Base-by-base conservation (phyloP, 2,797 vertebrate species). In the Lagodon rhomboides region DNA sequence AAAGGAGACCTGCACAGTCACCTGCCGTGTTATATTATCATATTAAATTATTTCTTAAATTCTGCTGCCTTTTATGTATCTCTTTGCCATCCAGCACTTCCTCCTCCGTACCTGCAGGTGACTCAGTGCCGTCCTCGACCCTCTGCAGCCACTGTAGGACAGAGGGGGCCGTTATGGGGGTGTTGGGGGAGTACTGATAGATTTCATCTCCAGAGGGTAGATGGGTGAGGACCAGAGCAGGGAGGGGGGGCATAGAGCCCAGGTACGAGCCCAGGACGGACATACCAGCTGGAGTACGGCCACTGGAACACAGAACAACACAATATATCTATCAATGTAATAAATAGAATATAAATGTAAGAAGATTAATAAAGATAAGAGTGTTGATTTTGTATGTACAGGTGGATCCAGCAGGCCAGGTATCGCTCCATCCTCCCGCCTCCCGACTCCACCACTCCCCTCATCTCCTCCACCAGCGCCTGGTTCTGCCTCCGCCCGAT, bases 331-430 rank as follows among this genome's bases (percentile, higher is more conserved):
- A 50, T 25, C 4, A 5, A 59, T 22, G 3, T 17, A 38, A 44
- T 15, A 34, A 59, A 23, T 2, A 15, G 4, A 61, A 17, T 3
- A 20, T 11, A 22, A 16, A 20, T 11, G 10, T 38, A 8, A 38
- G 9, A 38, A 38, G 38, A 38, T 38, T 38, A 38, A 38, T 38
- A 10, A 38, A 10, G 38, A 38, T 10, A 38, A 11, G 9, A 10
- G 10, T 10, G 10, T 38, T 11, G 2, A 38, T 11, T 11, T 38
- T 70, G 16, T 69, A 93, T 97, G 82, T 90, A 99, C 98, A 99
- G 87, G 93, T 99, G 97, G 83, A 99, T 93, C 97, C 97, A 99
- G 92, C 97, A 97, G 74, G 94, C 84, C 71, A 95, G 88, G 86
- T 96, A 94, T 0, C 13, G 73, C 76, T 92, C 84, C 77, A 92